Percentiles rank a stretch among this genome's conserved stretches.
Conservation (phyloP, 53 echinoderm and acorn worm genomes). For the Arbacia lixula region DNA sequence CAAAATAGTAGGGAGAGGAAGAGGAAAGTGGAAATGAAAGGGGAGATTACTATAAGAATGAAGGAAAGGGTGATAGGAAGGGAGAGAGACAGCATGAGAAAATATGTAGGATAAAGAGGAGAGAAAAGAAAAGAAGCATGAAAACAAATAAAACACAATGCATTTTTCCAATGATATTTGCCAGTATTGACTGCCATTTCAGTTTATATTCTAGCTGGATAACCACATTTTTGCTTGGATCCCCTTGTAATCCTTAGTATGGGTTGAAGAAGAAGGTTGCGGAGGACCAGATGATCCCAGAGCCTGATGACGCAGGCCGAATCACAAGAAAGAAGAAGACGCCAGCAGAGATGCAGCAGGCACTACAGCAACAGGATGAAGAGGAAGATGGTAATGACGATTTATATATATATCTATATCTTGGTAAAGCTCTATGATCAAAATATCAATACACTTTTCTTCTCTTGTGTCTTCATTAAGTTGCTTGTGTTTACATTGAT, state of each 20-base stretch:
- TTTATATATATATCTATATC: background rate
- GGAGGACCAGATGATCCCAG: constrained; percentile 47
- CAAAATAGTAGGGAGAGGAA: background rate
- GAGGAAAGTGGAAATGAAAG: background rate
- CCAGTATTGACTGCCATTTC: too few relatives aligned
- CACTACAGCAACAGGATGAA: constrained; percentile 78
- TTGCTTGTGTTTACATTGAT: too few relatives aligned
- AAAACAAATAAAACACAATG: too few relatives aligned
- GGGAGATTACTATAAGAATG: background rate
- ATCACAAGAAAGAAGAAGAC: constrained; percentile 97
- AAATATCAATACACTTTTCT: too few relatives aligned
- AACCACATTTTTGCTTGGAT: background rate
- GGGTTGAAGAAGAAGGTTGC: constrained; percentile 77
- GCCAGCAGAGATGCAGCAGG: constrained; percentile 91
- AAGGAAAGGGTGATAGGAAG: background rate
- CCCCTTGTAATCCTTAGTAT: constrained; percentile 60
- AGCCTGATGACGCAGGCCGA: constrained; percentile 79
- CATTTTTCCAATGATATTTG: too few relatives aligned
- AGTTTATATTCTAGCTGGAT: too few relatives aligned
- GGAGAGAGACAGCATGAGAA: constrained; percentile 29
- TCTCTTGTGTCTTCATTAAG: too few relatives aligned
- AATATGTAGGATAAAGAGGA: background rate
- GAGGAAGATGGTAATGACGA: constrained; percentile 58
- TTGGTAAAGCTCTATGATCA: too few relatives aligned
- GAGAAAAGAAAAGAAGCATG: background rate